These are phyloP conservation scores for Capra hircus DNA, from an alignment of 2,113 vertebrate genomes.

Conservation along the genomic window DNA sequence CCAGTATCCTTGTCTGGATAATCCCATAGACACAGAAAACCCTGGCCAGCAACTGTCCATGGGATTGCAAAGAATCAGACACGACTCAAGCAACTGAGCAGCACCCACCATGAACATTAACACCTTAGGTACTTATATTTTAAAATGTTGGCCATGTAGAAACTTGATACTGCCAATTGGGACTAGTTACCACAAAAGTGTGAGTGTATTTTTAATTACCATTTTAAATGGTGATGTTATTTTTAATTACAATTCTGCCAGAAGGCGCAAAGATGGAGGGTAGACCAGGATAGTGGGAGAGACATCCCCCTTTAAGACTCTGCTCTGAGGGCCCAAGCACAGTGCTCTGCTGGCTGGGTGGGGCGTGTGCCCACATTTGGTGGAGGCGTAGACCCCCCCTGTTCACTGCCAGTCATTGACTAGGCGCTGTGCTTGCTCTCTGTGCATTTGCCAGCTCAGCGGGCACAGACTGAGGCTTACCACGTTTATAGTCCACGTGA, in stretches of 20 bases:
- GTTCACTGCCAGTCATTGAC: neutral
- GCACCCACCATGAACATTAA: neutral
- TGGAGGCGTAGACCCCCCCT: rapidly evolving
- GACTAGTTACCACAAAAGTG: neutral
- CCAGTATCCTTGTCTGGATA: neutral
- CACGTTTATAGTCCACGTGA: constrained; percentile 61
- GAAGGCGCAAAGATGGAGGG: rapidly evolving
- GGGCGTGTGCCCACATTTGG: rapidly evolving
- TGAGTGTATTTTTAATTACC: neutral
- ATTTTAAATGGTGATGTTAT: neutral
- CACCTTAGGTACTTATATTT: neutral
- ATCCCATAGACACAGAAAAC: neutral
- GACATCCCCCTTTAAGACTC: neutral
- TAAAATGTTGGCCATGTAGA: neutral
- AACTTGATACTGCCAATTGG: neutral
- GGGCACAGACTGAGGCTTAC: constrained; percentile 69
- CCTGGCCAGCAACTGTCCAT: rapidly evolving
- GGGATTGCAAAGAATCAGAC: neutral
- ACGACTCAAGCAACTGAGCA: neutral
- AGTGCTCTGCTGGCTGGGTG: rapidly evolving
- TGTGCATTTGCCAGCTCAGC: neutral
- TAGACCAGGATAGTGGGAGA: too few relatives aligned
- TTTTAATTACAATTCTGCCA: constrained; percentile 12
- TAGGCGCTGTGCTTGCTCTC: neutral
- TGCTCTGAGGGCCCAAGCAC: rapidly evolving